Evolutionary conservation across 1,140 invertebrate genomes (phyloP).

Genomic region (Triops longicaudatus): DNA sequence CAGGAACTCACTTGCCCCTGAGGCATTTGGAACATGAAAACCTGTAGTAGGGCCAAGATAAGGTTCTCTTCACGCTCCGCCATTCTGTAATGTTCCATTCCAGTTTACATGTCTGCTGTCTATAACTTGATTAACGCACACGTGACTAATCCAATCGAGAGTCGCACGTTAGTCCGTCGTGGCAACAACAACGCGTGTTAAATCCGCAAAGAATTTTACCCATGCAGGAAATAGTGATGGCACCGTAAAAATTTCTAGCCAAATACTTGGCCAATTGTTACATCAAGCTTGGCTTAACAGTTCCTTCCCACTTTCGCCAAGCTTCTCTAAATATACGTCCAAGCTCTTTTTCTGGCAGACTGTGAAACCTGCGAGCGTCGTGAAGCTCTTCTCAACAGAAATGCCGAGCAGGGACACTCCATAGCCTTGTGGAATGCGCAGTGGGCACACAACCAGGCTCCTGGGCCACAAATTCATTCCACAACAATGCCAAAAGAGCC

Average conservation of each 20-base stretch:
- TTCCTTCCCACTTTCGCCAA: not conserved
- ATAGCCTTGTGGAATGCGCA: not conserved
- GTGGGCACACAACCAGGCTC: not conserved
- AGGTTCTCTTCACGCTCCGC: not conserved
- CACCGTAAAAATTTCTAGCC: not conserved
- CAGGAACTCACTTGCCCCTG: not conserved
- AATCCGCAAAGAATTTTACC: not conserved
- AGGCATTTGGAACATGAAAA: not conserved
- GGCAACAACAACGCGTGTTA: not conserved
- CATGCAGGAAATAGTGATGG: not conserved
- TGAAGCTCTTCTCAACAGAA: not conserved
- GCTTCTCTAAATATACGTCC: not conserved
- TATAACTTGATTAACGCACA: not conserved
- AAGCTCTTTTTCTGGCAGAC: slow-evolving; percentile 11
- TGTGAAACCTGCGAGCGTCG: not conserved
- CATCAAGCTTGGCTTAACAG: not conserved
- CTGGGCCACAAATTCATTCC: not conserved
- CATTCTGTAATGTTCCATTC: not conserved
- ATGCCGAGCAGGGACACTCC: not conserved
- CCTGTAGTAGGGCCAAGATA: not conserved
- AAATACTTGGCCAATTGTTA: not conserved
- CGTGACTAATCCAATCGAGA: not conserved
- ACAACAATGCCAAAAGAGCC: not conserved
- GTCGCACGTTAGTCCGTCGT: not conserved
- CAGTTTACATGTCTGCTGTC: no score